These are phyloP conservation scores for Choloepus hoffmanni DNA, from an alignment of 2,113 vertebrate species.

Conservation along the genomic window DNA sequence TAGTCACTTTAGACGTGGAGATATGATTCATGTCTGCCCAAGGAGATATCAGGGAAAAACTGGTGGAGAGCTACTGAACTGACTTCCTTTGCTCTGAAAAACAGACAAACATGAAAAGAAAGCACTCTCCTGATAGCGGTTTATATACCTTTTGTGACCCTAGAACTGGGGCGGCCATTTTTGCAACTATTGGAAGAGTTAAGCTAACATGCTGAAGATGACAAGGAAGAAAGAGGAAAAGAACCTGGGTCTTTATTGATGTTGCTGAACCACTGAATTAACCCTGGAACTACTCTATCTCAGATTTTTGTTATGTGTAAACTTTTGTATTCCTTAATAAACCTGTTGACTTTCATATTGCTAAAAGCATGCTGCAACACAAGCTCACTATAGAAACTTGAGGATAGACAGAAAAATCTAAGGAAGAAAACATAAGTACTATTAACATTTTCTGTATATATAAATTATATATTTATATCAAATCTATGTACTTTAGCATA, in stretches of 20 bases:
- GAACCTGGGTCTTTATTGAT: neutral
- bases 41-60: neutral
- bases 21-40: neutral
- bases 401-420: neutral
- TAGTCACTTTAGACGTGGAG: neutral
- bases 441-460: neutral
- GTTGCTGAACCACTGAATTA: neutral
- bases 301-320: neutral
- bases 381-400: neutral
- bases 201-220: neutral
- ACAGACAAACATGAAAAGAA: neutral
- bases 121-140: neutral
- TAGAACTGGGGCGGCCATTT: neutral
- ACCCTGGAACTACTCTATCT: neutral
- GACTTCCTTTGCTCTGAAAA: neutral
- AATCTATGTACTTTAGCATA: neutral
- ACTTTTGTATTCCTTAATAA: conserved; percentile 24
- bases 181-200: neutral
- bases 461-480: neutral
- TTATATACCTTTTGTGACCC: neutral
- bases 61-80: neutral
- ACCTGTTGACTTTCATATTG: neutral
- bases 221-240: neutral
- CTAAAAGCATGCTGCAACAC: neutral
- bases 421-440: neutral